These are phyloP conservation scores for Crypturellus undulatus DNA, from an alignment of 2,113 vertebrate genomes.

Conservation along the genomic window DNA sequence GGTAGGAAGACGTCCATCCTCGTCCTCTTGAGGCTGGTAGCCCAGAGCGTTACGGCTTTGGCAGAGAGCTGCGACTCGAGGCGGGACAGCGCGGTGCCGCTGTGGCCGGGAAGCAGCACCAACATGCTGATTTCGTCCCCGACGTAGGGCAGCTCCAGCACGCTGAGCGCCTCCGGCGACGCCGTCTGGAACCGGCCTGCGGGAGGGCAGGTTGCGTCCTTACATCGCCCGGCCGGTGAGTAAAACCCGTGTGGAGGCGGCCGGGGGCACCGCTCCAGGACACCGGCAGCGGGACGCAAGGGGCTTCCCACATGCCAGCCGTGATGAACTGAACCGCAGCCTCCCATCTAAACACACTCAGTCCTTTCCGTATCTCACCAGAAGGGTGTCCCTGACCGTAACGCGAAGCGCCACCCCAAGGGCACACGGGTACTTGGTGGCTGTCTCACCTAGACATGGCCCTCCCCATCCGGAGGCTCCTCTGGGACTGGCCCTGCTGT, in stretches of 20 bases:
- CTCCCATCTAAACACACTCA: not conserved
- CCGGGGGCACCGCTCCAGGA: not conserved
- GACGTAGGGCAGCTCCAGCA: constrained; percentile 87
- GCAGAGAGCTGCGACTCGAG: constrained; percentile 84
- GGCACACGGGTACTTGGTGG: not conserved
- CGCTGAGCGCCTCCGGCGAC: constrained; percentile 77
- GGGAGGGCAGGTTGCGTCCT: not conserved
- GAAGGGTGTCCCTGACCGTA: not conserved
- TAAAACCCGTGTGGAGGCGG: not conserved
- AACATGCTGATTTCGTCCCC: constrained; percentile 84
- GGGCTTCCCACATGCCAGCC: rapidly evolving
- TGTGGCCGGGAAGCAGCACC: constrained; percentile 85
- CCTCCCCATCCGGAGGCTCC: not conserved
- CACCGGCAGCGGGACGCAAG: not conserved
- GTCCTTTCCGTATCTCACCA: not conserved
- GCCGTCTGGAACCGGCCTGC: constrained; percentile 87
- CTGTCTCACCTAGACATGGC: not conserved
- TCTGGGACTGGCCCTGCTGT: not conserved
- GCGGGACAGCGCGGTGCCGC: constrained; percentile 75
- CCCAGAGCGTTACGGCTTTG: constrained; percentile 82
- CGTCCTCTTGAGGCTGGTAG: constrained; percentile 79
- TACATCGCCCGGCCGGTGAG: not conserved
- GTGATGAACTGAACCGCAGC: not conserved
- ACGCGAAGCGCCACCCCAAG: not conserved
- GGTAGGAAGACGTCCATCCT: constrained; percentile 92